These are phyloP conservation scores for Fulmarus glacialis DNA, from an alignment of 2,113 vertebrate species.

Conservation along the genomic window DNA sequence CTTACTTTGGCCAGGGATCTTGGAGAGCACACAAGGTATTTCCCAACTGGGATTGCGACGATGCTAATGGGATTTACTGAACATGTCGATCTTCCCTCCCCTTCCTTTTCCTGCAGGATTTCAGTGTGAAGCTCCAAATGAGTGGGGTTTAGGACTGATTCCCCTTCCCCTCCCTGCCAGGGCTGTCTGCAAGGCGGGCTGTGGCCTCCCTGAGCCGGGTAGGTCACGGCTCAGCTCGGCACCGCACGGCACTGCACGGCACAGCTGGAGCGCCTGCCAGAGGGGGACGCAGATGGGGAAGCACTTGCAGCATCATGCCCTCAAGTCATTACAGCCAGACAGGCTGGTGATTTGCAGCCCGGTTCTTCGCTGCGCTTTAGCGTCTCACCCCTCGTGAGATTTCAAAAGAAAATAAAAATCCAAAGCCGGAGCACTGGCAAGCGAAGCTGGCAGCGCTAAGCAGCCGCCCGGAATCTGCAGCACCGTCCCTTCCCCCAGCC, in stretches of 20 bases:
- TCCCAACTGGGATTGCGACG: neutral
- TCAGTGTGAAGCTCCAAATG: neutral
- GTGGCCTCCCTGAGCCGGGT: neutral
- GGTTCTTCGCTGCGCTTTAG: neutral
- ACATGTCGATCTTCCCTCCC: neutral
- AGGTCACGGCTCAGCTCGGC: neutral
- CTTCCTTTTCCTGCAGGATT: neutral
- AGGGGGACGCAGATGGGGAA: neutral
- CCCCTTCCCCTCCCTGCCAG: neutral
- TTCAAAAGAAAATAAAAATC: constrained; percentile 12
- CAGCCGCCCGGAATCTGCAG: neutral
- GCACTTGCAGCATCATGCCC: neutral
- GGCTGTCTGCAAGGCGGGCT: neutral
- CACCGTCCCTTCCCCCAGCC: neutral
- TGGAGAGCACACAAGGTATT: neutral
- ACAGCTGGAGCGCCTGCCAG: neutral
- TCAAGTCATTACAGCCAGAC: neutral
- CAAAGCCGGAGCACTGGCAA: neutral
- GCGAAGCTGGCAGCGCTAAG: neutral
- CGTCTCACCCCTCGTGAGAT: neutral
- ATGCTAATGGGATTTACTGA: neutral
- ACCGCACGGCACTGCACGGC: accelerated
- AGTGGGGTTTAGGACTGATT: neutral
- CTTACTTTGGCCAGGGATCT: neutral
- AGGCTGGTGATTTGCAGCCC: neutral